Conservation (phyloP, 2,888 invertebrate species). For the Drosophila setosimentum region DNA sequence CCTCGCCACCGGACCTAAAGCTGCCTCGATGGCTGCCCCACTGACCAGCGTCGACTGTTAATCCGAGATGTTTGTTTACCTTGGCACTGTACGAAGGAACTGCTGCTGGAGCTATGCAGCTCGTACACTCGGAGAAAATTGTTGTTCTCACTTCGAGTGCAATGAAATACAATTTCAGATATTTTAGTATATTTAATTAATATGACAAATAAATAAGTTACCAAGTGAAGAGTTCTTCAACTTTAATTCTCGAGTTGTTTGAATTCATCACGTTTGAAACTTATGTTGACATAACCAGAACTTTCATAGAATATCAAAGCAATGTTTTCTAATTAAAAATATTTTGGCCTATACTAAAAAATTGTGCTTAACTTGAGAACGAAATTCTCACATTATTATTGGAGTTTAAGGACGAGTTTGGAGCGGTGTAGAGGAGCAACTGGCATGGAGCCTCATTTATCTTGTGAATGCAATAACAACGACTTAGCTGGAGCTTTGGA, state of each 20-base stretch:
- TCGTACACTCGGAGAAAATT: background rate
- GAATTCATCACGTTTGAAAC: background rate
- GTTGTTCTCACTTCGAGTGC: background rate
- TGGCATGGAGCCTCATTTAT: conserved; percentile 74
- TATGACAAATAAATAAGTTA: background rate
- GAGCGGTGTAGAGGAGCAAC: conserved; percentile 23
- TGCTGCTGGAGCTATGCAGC: background rate
- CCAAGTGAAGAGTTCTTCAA: background rate
- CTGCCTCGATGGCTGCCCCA: conserved; percentile 49
- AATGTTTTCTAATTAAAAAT: background rate
- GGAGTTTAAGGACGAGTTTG: conserved; percentile 2
- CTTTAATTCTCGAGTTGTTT: background rate
- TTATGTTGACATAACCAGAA: background rate
- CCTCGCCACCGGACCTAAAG: conserved; percentile 34
- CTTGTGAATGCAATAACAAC: conserved; percentile 81
- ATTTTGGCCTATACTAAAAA: background rate
- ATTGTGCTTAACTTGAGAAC: background rate
- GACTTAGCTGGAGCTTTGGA: conserved; percentile 77
- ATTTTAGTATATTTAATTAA: background rate
- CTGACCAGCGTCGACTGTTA: conserved; percentile 76
- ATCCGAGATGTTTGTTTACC: conserved; percentile 82
- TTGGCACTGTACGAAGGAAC: conserved; percentile 56
- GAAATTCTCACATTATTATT: background rate
- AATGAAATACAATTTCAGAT: background rate
- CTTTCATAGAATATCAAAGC: background rate